Evolutionary conservation across 2,113 vertebrate species (phyloP).

Genomic region (Jacana jacana): DNA sequence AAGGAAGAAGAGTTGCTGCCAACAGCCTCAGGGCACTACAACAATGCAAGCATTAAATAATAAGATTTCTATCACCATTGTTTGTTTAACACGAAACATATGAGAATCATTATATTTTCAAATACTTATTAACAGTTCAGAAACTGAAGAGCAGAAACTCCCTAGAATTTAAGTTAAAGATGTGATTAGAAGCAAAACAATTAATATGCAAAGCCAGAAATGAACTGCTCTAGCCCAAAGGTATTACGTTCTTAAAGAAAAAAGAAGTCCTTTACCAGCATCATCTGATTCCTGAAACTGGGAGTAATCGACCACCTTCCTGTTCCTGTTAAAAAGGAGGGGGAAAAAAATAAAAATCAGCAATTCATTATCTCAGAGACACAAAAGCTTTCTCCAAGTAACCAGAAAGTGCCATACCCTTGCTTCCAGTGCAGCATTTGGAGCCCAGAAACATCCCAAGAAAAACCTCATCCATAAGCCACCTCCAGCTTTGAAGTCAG

Average conservation of each 20-base stretch:
- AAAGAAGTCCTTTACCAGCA: conserved; percentile 73
- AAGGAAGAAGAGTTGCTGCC: conserved; percentile 12
- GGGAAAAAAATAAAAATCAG: neutral
- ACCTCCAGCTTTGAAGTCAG: neutral
- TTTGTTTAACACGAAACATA: conserved; percentile 31
- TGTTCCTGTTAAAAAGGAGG: conserved; percentile 82
- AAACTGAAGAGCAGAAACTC: neutral
- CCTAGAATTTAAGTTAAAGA: neutral
- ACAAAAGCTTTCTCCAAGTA: neutral
- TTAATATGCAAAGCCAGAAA: neutral
- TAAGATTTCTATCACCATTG: conserved; percentile 56
- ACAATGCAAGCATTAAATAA: conserved; percentile 51
- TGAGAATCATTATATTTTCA: conserved; percentile 14
- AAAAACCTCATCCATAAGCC: neutral
- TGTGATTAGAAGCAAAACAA: neutral
- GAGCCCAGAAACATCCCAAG: neutral
- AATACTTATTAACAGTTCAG: conserved; percentile 23
- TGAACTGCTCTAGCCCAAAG: neutral
- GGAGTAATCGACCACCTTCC: conserved; percentile 98
- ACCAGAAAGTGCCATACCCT: neutral
- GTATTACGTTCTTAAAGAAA: neutral
- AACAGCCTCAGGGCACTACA: neutral
- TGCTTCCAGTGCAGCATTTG: neutral
- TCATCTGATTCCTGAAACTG: conserved; percentile 99
- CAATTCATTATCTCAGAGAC: neutral